Percentiles rank a stretch among this genome's conserved stretches.
Evolutionary conservation across 2,113 vertebrate species (phyloP).

Genomic region (Anarhynchus alexandrinus): DNA sequence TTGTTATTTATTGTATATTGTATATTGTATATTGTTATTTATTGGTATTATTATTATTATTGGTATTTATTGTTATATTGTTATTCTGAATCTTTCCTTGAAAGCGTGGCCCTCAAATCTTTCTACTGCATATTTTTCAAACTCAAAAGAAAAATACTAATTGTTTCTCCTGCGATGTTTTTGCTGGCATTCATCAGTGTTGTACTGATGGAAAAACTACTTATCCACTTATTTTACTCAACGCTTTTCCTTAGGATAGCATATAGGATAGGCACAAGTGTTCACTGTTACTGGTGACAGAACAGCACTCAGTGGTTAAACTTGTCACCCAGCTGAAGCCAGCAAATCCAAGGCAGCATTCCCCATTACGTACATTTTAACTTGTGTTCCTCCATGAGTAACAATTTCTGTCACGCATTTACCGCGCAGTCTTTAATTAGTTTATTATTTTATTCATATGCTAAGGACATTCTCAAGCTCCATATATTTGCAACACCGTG

Average conservation of each 20-base stretch:
- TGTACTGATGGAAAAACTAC: neutral
- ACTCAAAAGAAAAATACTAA: neutral
- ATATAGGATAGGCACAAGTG: neutral
- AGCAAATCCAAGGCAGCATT: neutral
- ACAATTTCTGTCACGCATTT: neutral
- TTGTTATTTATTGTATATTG: too few relatives aligned
- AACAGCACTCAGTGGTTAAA: neutral
- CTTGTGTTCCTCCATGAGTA: neutral
- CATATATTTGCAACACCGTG: neutral
- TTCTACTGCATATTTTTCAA: neutral
- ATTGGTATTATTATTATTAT: too few relatives aligned
- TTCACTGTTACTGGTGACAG: neutral
- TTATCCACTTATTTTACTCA: neutral
- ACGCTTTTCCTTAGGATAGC: neutral
- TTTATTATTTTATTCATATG: neutral
- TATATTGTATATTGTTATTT: too few relatives aligned
- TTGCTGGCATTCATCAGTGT: neutral
- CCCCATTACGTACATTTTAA: neutral
- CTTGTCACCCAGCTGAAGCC: neutral
- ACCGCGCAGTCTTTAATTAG: neutral
- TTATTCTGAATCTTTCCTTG: neutral
- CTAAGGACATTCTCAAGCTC: neutral
- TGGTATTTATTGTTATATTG: too few relatives aligned
- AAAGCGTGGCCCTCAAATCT: neutral
- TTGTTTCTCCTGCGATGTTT: neutral